Conservation (phyloP, 2,888 invertebrate genomes). For the Andrena bicolor region DNA sequence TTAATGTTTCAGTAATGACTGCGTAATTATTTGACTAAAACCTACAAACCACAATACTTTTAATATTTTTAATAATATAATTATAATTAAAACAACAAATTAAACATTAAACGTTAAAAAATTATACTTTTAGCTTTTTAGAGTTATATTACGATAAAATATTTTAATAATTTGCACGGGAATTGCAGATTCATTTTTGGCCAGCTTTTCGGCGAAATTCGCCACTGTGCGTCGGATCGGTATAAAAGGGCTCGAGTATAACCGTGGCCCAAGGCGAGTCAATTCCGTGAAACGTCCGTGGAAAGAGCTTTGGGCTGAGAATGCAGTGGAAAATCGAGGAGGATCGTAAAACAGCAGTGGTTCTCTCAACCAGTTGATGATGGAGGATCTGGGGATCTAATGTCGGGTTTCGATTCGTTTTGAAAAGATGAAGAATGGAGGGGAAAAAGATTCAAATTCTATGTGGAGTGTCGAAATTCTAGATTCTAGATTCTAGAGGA, state of each 20-base stretch:
- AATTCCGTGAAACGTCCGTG: slow-evolving; percentile 48
- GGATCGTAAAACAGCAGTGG: slow-evolving; percentile 52
- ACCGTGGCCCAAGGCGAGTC: slow-evolving; percentile 43
- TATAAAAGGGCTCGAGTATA: slow-evolving; percentile 44
- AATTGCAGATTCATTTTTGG: too few relatives aligned
- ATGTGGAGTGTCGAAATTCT: not conserved
- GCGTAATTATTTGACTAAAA: too few relatives aligned
- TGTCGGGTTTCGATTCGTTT: not conserved
- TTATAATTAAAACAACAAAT: too few relatives aligned
- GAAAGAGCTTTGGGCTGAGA: slow-evolving; percentile 33
- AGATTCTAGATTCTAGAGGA: not conserved
- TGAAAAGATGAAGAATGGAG: not conserved
- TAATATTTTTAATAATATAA: too few relatives aligned
- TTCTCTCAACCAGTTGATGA: slow-evolving; percentile 6
- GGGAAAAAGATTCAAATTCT: not conserved
- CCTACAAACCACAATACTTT: too few relatives aligned
- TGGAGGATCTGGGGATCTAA: not conserved
- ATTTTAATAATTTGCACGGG: too few relatives aligned
- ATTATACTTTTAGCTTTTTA: too few relatives aligned
- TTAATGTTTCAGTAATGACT: too few relatives aligned
- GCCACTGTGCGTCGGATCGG: too few relatives aligned
- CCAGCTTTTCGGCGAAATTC: too few relatives aligned
- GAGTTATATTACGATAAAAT: too few relatives aligned
- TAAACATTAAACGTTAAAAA: too few relatives aligned
- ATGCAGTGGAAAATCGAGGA: slow-evolving; percentile 43